Base-by-base conservation (phyloP, 2,888 invertebrate species). In the Heliconius sara region DNA sequence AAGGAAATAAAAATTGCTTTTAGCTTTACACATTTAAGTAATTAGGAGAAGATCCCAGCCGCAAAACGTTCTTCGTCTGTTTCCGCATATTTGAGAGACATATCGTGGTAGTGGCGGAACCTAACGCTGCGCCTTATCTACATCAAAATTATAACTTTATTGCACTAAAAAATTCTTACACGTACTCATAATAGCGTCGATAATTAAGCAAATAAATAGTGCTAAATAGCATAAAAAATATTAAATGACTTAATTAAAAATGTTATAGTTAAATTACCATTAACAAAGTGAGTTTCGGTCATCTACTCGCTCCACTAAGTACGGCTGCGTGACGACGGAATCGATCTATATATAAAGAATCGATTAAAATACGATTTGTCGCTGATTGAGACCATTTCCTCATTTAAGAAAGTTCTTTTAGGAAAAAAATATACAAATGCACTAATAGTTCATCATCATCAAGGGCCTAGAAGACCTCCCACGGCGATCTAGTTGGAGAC, bases 311-410 rank as follows among this genome's bases (percentile, higher is more conserved):
- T 60, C 60, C 16, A 73, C 60, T 60, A 73, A 73, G 34, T 60
- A 39, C 73, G 16, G 30, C 63, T 39, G 57, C 71, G 76, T 76
- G 76, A 78, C 78, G 78, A 75, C 47, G 25, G 25, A 78, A 73
- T 73, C 73, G 78, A 57, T 22, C 30, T 43, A 78, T 75, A 79
- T 65, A 60, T 47, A 60, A n/a, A 43, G 39, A 79, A 79, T 79
- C 79, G 79, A 79, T 79, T 79, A 71, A 71, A 52, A 71, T 76
- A 65, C 70, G 71, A 79, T 76, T 79, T 79, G 76, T 60, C 76
- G 76, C 79, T 39, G 10, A 6, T 12, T 25, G 19, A 52, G 19
- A 57, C 34, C 65, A 47, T 70, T 71, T 76, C 71, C 70, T 71
- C 25, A 65, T 71, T 79, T 71, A 30, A 5, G 30, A n/a, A 19